Percentiles rank a stretch among this genome's conserved stretches.
phyloP scores from a whole-genome alignment of 92 coral and sea anemone species.

The Diadumene lineata region DNA sequence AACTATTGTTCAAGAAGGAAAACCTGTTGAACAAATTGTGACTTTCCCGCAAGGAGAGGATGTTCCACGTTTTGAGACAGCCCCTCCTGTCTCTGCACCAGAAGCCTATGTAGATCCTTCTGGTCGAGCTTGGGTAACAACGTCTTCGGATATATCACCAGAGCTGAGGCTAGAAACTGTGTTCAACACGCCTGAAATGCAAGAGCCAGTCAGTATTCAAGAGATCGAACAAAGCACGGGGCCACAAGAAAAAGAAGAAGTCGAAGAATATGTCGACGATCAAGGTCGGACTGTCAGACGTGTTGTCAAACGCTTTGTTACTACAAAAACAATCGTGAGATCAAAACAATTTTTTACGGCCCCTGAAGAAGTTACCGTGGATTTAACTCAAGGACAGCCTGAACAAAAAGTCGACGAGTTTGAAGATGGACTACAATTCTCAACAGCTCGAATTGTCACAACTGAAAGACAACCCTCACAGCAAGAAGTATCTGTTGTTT shows the following conservation, averaged over 20 bases:
- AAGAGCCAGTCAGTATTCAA: slow-evolving; percentile 26
- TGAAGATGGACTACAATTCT: slow-evolving; percentile 23
- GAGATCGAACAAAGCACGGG: slow-evolving; percentile 25
- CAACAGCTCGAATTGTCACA: neutral
- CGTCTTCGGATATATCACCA: slow-evolving; percentile 22
- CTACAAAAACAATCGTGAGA: slow-evolving; percentile 46
- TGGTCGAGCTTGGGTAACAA: slow-evolving; percentile 43
- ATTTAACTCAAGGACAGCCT: slow-evolving; percentile 16
- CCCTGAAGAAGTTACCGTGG: slow-evolving; percentile 33
- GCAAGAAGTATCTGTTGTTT: slow-evolving; percentile 22
- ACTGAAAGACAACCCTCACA: slow-evolving; percentile 1
- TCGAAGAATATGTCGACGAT: slow-evolving; percentile 62
- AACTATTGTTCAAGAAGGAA: slow-evolving; percentile 42
- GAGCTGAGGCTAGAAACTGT: slow-evolving; percentile 27
- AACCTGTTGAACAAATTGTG: slow-evolving; percentile 4
- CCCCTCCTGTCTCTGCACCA: slow-evolving; percentile 22
- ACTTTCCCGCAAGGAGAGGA: slow-evolving; percentile 21
- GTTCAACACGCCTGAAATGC: slow-evolving; percentile 18
- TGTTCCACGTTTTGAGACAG: slow-evolving; percentile 25
- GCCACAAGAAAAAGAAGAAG: slow-evolving; percentile 36
- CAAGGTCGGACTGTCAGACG: slow-evolving; percentile 61
- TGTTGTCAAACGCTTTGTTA: slow-evolving; percentile 45
- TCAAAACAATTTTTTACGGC: slow-evolving; percentile 22
- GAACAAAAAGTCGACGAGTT: slow-evolving; percentile 39
- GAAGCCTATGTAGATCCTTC: slow-evolving; percentile 26